Percentiles rank a stretch among this genome's conserved stretches.
phyloP scores from a whole-genome alignment of 1,140 invertebrate genomes.

The Cydia splendana region DNA sequence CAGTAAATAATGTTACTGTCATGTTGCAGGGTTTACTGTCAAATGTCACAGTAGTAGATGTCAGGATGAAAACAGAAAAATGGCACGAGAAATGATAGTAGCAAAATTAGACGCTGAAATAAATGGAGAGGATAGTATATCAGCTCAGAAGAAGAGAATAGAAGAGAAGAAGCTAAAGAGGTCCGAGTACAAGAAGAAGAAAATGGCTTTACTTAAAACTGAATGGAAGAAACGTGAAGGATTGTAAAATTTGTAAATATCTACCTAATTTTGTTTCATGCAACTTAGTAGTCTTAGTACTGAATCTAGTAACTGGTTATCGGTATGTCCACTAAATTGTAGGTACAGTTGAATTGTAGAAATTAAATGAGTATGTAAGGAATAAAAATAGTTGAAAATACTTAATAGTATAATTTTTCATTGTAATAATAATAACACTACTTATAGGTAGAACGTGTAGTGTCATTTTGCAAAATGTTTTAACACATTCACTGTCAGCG shows the following conservation, averaged over 20 bases:
- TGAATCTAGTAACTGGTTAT: not conserved
- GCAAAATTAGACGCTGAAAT: constrained; percentile 85
- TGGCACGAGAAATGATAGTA: constrained; percentile 84
- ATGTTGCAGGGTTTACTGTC: constrained; percentile 83
- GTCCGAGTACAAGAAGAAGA: constrained; percentile 79
- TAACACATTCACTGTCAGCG: too few relatives aligned
- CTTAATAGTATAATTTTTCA: too few relatives aligned
- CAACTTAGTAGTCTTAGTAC: not conserved
- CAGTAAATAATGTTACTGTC: not conserved
- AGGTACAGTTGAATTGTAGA: too few relatives aligned
- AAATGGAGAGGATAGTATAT: constrained; percentile 66
- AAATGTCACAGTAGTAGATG: constrained; percentile 91
- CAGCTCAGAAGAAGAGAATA: constrained; percentile 82
- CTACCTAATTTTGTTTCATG: not conserved
- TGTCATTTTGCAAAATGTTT: too few relatives aligned
- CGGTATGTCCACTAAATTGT: too few relatives aligned
- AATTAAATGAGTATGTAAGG: too few relatives aligned
- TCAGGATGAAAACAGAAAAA: constrained; percentile 86
- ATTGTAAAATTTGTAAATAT: constrained; percentile 36
- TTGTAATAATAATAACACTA: too few relatives aligned
- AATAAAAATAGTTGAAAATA: too few relatives aligned
- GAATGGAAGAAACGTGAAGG: constrained; percentile 80
- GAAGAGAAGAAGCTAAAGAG: constrained; percentile 74
- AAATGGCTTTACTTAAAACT: constrained; percentile 78
- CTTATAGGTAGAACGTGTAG: too few relatives aligned